Percentiles rank a stretch among this genome's conserved stretches.
phyloP scores from a whole-genome alignment of 1,140 invertebrate species.

The Papilio glaucus region DNA sequence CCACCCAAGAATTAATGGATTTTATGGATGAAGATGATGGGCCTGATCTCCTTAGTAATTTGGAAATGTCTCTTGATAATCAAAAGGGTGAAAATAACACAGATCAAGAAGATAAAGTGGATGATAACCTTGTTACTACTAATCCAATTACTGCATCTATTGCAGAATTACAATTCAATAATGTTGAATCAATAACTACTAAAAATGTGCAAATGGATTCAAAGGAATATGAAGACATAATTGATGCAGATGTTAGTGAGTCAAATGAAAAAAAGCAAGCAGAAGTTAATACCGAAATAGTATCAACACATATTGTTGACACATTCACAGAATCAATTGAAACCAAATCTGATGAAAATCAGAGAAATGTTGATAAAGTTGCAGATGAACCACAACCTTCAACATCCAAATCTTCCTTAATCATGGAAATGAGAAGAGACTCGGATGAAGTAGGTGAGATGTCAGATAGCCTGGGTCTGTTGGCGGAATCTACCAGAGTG shows the following conservation, averaged over 20 bases:
- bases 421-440: conserved; percentile 36
- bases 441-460: conserved; percentile 53
- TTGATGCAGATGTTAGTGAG: neutral
- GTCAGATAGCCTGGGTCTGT: conserved; percentile 63
- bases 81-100: conserved; percentile 28
- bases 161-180: conserved; percentile 20
- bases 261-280: conserved; percentile 16
- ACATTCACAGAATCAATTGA: neutral
- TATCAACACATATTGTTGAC: neutral
- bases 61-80: conserved; percentile 42
- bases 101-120: neutral
- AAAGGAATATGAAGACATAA: neutral
- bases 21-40: conserved; percentile 45
- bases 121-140: neutral
- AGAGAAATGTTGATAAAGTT: conserved; percentile 22
- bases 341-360: conserved; percentile 17
- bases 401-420: conserved; percentile 38
- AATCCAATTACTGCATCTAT: neutral
- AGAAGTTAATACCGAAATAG: neutral
- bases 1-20: conserved; percentile 64
- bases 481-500: conserved; percentile 66
- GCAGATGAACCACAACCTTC: conserved; percentile 43
- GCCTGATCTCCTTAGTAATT: conserved; percentile 35
- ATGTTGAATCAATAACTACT: conserved; percentile 1
- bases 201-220: neutral